phyloP scores from a whole-genome alignment of 2,797 vertebrate genomes.

The Sphenodon punctatus region DNA sequence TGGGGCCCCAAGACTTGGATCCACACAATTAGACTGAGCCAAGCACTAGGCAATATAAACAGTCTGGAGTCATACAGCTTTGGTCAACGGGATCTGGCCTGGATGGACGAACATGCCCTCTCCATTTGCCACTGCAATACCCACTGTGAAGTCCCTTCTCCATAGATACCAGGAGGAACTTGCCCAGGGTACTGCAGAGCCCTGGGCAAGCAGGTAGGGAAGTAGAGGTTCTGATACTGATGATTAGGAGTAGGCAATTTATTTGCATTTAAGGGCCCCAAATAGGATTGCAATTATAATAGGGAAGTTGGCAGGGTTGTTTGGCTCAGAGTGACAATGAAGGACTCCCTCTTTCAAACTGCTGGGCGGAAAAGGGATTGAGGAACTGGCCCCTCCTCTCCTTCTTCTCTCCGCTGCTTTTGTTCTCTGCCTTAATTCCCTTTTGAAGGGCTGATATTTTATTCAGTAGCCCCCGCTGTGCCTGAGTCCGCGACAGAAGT shows the following conservation, averaged over 20 bases:
- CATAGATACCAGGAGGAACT: background rate
- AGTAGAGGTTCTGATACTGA: background rate
- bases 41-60: background rate
- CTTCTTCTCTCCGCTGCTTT: constrained; percentile 57
- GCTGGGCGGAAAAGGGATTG: background rate
- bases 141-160: background rate
- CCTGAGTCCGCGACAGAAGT: constrained; percentile 70
- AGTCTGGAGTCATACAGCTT: background rate
- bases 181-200: no score
- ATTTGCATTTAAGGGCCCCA: background rate
- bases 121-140: background rate
- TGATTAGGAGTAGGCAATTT: background rate
- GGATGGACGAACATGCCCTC: background rate
- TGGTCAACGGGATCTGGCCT: background rate
- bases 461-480: constrained; percentile 78
- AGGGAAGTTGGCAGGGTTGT: background rate
- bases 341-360: background rate
- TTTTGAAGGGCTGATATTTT: constrained; percentile 78
- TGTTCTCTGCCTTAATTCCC: constrained; percentile 74
- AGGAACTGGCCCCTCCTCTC: constrained; percentile 20
- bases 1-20: background rate
- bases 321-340: background rate
- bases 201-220: background rate
- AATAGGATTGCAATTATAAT: no score
- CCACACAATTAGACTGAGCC: background rate